Conservation (phyloP, 2,113 vertebrate species). For the Onychostruthus taczanowskii region DNA sequence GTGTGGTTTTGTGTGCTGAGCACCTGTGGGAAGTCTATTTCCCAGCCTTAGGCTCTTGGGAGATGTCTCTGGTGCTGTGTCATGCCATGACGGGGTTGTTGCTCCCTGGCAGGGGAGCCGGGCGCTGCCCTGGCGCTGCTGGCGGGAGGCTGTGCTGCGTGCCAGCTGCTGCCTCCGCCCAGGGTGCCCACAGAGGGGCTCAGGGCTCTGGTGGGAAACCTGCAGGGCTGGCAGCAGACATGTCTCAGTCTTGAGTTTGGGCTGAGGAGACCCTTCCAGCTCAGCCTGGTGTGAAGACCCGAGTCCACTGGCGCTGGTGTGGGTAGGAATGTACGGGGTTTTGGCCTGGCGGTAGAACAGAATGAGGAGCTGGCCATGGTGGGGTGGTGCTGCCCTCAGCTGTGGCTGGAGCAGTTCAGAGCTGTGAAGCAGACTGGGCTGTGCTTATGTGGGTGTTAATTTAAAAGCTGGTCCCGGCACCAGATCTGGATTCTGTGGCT, state of each 20-base stretch:
- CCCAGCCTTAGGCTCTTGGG: neutral
- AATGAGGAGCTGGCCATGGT: accelerated
- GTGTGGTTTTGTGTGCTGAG: neutral
- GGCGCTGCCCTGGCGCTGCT: accelerated
- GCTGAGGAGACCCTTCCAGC: neutral
- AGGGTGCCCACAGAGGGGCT: neutral
- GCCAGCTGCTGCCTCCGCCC: neutral
- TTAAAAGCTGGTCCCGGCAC: neutral
- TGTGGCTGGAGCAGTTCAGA: neutral
- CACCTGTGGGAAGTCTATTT: neutral
- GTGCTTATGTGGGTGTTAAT: neutral
- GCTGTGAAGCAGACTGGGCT: neutral
- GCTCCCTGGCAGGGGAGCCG: neutral
- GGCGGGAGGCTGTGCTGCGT: neutral
- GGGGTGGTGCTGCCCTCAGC: neutral
- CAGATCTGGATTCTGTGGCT: neutral
- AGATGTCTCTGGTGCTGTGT: neutral
- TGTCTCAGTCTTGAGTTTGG: neutral
- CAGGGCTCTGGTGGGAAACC: neutral
- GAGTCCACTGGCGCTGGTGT: accelerated
- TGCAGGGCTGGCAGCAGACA: neutral
- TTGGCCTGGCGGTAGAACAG: neutral
- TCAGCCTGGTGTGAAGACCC: neutral
- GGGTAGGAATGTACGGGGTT: accelerated
- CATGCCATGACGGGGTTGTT: neutral